Evolutionary conservation across 2,888 invertebrate genomes (phyloP), one percentile per base, ranked within the genome.

Genomic region (Tridacna crocea): DNA sequence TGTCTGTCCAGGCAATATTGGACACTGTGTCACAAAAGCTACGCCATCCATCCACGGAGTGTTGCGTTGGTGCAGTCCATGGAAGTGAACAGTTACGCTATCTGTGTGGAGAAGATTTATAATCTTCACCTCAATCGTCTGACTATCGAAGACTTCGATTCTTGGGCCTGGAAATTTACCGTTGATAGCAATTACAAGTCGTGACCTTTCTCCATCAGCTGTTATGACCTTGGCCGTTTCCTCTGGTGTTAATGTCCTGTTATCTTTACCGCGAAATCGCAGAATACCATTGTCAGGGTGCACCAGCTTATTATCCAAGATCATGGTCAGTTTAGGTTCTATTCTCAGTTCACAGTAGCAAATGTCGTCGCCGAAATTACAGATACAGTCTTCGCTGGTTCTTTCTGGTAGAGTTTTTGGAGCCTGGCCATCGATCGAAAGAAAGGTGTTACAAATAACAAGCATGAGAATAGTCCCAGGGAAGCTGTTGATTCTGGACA

Each of bases 41-140:
- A 88, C 90, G 0, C 91, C 91, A 77, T 91, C 91, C 85, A 90
- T 88, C 84, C 85, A 90, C 0, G 88, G 84, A 3, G 88, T 87
- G 24, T 80, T 81, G 46, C 55, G 79, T 76, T 90, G 90, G n/a
- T 87, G 85, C 10, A 91, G 70, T 8, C 91, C 91, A 65, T 91
- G 91, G 81, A 88, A 90, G 72, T 91, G 91, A 12, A 91, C 76
- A 2, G 91, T 87, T 0, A 82, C 74, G 60, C 79, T 87, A 27
- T 90, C 90, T 0, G 88, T 86, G 51, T 83, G 85, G 27, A 91
- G 75, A 3, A 81, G 61, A 70, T 92, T 91, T 10, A 77, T 60
- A 13, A 89, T 81, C n/a, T 77, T 75, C 2, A 89, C 27, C n/a
- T 85, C 75, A 13, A 89, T 65, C 11, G 60, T 78, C 63, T 89